Base-by-base conservation (phyloP, 2,113 vertebrate species). In the Sardina pilchardus region DNA sequence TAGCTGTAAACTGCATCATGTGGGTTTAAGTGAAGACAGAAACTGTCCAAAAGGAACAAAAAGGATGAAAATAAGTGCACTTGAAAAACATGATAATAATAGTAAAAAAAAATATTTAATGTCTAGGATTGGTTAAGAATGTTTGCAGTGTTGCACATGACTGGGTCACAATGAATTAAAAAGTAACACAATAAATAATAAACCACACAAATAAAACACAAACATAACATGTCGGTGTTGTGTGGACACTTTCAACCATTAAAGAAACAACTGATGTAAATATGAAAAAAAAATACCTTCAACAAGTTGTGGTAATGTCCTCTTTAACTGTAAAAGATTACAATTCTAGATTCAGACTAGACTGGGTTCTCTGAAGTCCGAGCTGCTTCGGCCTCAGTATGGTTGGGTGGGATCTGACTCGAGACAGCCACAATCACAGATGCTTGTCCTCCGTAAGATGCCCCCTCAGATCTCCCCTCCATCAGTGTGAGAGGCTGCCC, bases 401-500 rank as follows among this genome's bases (percentile, higher is more conserved):
- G 63, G 26, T 30, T 71, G 12, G 1, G 9, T 34, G 63, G n/a
- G 63, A 30, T 30, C 26, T n/a, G 30, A n/a, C n/a, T 71, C n/a
- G 1, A 9, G 30, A 12, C 63, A 3, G 2, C 26, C 10, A 34
- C 30, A 71, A 26, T 34, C n/a, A 10, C 12, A 26, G 63, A 12
- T 71, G 63, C 14, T 16, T 71, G 63, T 34, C 34, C 8, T 71
- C 26, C n/a, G 34, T 71, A 2, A 3, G 63, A 71, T 26, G 16
- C 10, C 12, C 12, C 10, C 63, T 71, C 63, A 30, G 63, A 71
- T 26, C 63, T 34, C 36, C 1, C 10, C 30, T 0, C 2, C 24
- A 36, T 97, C 94, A 99, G 47, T 94, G 94, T 0, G 94, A 95
- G 81, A 99, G 92, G 91, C 95, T 88, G 0, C 97, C 97, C 91